Conservation (phyloP, 2,888 invertebrate species). For the Pyrgus malvae region DNA sequence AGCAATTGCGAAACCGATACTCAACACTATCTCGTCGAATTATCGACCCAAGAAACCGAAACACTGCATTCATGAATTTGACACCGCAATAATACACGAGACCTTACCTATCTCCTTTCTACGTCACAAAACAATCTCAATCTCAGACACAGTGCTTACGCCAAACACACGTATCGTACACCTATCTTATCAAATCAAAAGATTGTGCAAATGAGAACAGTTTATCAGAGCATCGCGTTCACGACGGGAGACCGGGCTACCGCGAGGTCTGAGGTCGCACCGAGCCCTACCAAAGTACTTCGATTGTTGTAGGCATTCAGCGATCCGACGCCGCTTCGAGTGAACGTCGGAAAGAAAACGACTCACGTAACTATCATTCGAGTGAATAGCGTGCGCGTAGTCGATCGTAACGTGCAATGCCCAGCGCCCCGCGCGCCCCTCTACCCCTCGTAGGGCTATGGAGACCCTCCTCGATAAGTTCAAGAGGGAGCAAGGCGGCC, state of each 20-base stretch:
- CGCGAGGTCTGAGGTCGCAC: constrained; percentile 52
- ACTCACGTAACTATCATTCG: constrained; percentile 73
- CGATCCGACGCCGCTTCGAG: constrained; percentile 67
- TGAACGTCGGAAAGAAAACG: constrained; percentile 72
- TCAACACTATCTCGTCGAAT: constrained; percentile 4
- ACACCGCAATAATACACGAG: constrained; percentile 27
- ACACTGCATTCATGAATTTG: constrained; percentile 34
- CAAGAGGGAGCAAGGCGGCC: constrained; percentile 74
- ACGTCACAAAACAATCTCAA: constrained; percentile 72
- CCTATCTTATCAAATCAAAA: constrained; percentile 70
- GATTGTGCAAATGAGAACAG: constrained; percentile 75
- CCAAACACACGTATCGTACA: constrained; percentile 55
- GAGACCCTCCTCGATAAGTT: constrained; percentile 78
- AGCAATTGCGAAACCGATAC: constrained; percentile 24
- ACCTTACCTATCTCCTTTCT: constrained; percentile 32
- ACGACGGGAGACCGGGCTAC: constrained; percentile 51
- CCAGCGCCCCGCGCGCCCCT: constrained; percentile 64
- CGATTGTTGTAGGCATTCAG: constrained; percentile 68
- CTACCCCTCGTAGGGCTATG: constrained; percentile 73
- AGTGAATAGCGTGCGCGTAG: constrained; percentile 77
- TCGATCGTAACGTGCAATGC: constrained; percentile 76
- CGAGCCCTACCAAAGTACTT: constrained; percentile 59
- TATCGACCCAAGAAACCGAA: constrained; percentile 24
- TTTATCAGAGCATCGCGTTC: constrained; percentile 55
- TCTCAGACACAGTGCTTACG: constrained; percentile 62